Evolutionary conservation across 2,888 invertebrate genomes (phyloP), one percentile per base, ranked within the genome.

Genomic region (Oxycera nigricornis): DNA sequence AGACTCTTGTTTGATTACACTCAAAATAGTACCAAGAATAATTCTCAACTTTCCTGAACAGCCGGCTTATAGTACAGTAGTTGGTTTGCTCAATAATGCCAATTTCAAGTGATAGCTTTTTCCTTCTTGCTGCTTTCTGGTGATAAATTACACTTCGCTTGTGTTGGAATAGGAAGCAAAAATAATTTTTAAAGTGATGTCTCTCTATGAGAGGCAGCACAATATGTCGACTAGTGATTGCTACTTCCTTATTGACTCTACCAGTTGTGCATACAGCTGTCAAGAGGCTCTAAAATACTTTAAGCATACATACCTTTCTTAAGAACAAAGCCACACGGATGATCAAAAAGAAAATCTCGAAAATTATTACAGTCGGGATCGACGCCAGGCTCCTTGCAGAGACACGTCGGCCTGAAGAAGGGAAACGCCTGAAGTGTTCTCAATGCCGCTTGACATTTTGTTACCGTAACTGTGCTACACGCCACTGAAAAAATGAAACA

Each of bases 351-450:
- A 86, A 95, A 95, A 88, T 95, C 94, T 83, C 94, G 91, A 89
- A 96, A 95, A 83, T 93, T 93, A 88, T 95, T 95, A 87, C 95
- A 96, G 82, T 95, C 94, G 77, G 94, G 94, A 85, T 96, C 96
- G 83, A 94, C 91, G 86, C 92, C 92, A 52, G 95, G 95, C 83
- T 95, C 95, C 80, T 93, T 91, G 87, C 96, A 96, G 83, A 96
- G 91, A 86, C 96, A 96, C 80, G 95, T 95, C 81, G 95, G 95
- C 84, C 93, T 93, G 89, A 96, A 96, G 90, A 94, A 95, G 82
- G 94, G 93, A 85, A 95, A 95, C 76, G 94, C 94, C 88, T 94
- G 95, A 81, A 96, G 88, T 74, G 95, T 95, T 80, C 92, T 90
- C 82, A 96, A 89, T 39, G 95, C 95, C 73, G 95, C 95, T 87